Evolutionary conservation across 2,113 vertebrate genomes (phyloP).

Genomic region (Mesoclemmys tuberculata): DNA sequence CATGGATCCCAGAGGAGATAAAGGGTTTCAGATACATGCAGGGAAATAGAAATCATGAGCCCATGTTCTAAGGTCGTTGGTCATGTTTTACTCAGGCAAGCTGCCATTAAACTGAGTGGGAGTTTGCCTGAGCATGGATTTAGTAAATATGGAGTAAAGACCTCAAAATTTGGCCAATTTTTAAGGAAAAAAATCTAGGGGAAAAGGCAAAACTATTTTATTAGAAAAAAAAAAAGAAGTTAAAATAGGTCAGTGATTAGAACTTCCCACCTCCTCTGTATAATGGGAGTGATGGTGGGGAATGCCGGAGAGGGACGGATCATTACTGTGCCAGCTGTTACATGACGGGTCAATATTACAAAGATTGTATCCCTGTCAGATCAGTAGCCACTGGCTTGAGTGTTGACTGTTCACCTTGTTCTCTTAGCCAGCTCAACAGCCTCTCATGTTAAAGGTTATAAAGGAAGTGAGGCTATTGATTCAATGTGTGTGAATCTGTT

Average conservation of each 20-base stretch:
- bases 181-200: background rate
- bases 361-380: background rate
- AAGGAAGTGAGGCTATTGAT: background rate
- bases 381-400: background rate
- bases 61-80: background rate
- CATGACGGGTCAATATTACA: background rate
- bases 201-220: background rate
- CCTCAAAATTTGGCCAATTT: background rate
- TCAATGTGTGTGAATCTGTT: background rate
- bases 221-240: constrained; percentile 14
- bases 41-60: background rate
- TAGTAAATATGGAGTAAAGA: background rate
- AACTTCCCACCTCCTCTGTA: background rate
- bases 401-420: background rate
- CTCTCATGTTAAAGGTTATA: constrained; percentile 6
- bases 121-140: background rate
- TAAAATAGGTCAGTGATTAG: background rate
- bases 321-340: background rate
- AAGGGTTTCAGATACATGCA: background rate
- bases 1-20: background rate
- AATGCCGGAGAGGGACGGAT: background rate
- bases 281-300: background rate
- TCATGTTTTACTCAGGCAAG: background rate
- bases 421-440: background rate
- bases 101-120: background rate